These are phyloP conservation scores for Valencia hispanica DNA, from an alignment of 2,797 vertebrate species.

Conservation along the genomic window DNA sequence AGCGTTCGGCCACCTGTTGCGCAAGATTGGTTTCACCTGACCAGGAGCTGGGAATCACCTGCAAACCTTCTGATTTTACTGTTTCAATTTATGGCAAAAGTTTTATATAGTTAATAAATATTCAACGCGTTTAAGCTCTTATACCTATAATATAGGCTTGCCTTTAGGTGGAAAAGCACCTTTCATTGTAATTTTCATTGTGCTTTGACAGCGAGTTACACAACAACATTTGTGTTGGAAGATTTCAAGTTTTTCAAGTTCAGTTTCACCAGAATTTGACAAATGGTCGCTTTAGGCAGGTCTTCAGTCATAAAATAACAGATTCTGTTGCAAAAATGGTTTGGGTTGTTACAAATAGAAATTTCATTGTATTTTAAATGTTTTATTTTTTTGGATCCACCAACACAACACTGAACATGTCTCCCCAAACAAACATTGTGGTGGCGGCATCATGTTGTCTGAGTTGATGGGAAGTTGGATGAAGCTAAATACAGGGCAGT, in stretches of 20 bases:
- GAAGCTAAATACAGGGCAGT: neutral
- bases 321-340: neutral
- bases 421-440: neutral
- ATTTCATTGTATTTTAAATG: neutral
- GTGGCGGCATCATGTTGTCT: neutral
- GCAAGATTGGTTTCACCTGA: neutral
- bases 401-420: no score
- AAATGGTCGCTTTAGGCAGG: conserved; percentile 7
- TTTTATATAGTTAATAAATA: fast-evolving
- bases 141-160: fast-evolving
- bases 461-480: neutral
- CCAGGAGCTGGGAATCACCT: neutral
- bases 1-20: conserved; percentile 53
- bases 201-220: neutral
- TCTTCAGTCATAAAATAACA: neutral
- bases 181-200: conserved; percentile 5
- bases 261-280: conserved; percentile 34
- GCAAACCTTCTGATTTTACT: neutral
- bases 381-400: no score
- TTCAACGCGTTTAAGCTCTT: neutral
- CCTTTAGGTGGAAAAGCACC: neutral
- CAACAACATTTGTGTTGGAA: conserved; percentile 24
- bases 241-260: conserved; percentile 36
- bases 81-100: neutral
- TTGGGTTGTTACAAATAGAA: neutral